These are phyloP conservation scores for Pandion haliaetus DNA, from an alignment of 2,113 vertebrate species.

Conservation along the genomic window DNA sequence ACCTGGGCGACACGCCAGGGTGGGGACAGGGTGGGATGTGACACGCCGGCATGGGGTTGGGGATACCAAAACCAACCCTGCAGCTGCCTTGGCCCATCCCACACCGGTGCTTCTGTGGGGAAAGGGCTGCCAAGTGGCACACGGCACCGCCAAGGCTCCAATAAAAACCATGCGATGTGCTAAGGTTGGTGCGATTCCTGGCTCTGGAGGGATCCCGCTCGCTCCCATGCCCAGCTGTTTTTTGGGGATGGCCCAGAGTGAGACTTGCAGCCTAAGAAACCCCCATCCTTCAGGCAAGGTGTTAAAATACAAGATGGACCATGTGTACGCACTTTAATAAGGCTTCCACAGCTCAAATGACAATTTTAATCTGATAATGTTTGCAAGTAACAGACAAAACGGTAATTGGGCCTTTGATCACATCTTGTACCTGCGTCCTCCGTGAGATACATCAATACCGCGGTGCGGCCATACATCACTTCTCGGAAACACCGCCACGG, in stretches of 20 bases:
- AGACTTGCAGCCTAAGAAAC: neutral
- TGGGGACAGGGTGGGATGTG: neutral
- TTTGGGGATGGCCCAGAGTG: neutral
- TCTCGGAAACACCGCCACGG: neutral
- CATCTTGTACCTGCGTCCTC: neutral
- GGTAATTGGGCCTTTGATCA: neutral
- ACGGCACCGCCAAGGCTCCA: too few species aligned
- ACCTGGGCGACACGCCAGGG: neutral
- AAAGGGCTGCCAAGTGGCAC: neutral
- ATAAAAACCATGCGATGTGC: accelerated
- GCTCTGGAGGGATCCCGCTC: neutral
- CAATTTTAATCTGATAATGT: neutral
- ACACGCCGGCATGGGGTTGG: too few species aligned
- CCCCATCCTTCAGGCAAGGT: neutral
- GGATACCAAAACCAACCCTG: neutral
- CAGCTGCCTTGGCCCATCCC: neutral
- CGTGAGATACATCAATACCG: neutral
- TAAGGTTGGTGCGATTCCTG: neutral
- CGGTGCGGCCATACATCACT: neutral
- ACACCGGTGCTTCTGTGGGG: neutral
- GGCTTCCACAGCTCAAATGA: neutral
- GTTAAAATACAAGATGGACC: neutral
- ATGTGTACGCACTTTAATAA: neutral
- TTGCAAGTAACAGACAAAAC: neutral
- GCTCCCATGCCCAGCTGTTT: neutral